Conservation (phyloP, 2,113 vertebrate species). For the Indicator indicator region DNA sequence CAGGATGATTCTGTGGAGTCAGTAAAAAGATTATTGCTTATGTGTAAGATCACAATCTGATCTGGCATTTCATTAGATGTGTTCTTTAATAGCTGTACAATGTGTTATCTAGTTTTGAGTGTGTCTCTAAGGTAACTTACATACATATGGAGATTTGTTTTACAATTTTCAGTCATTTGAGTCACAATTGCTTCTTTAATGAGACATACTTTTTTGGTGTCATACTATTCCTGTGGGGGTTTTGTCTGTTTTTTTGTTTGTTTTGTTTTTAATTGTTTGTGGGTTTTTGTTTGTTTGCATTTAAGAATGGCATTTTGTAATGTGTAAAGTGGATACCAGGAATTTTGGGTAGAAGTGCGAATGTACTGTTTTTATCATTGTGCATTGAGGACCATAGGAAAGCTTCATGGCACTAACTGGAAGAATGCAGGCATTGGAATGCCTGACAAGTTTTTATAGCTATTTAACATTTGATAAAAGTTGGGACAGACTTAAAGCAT, state of each 20-base stretch:
- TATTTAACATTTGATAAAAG: neutral
- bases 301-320: neutral
- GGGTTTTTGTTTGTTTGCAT: neutral
- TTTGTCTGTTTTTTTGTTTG: too few relatives aligned
- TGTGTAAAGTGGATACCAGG: neutral
- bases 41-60: neutral
- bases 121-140: neutral
- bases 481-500: neutral
- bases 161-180: neutral
- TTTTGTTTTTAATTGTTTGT: neutral
- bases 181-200: neutral
- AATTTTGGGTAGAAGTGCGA: neutral
- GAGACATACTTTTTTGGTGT: neutral
- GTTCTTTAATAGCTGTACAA: neutral
- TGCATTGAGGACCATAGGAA: neutral
- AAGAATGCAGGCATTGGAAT: neutral
- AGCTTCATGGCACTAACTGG: neutral
- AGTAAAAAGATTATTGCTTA: neutral
- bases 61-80: neutral
- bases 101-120: neutral
- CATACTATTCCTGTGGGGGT: neutral
- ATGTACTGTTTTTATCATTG: neutral
- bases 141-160: neutral
- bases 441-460: neutral
- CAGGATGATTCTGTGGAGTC: neutral